These are phyloP conservation scores for Zosterops hypoxanthus DNA, from an alignment of 2,113 vertebrate species.

Conservation along the genomic window DNA sequence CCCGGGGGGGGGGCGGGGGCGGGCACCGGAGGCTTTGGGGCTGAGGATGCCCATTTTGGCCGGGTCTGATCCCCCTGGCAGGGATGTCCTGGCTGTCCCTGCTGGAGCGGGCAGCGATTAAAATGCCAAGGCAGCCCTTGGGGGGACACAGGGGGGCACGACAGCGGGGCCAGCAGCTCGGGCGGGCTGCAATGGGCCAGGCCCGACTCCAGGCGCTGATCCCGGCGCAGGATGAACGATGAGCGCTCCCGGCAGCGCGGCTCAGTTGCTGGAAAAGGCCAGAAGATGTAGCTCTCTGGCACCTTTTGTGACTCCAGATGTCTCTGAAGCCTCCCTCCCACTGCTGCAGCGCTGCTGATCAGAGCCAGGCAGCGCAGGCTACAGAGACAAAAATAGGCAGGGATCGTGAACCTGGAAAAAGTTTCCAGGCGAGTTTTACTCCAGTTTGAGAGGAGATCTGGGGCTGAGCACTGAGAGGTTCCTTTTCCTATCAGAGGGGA, in stretches of 20 bases:
- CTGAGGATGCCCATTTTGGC: accelerated
- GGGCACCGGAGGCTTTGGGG: neutral
- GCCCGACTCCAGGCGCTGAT: neutral
- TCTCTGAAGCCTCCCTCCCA: neutral
- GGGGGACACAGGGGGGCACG: neutral
- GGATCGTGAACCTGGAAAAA: neutral
- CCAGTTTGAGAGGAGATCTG: neutral
- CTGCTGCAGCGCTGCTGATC: constrained; percentile 5
- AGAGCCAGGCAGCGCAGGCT: neutral
- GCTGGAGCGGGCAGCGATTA: neutral
- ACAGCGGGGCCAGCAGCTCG: neutral
- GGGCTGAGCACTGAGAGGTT: neutral
- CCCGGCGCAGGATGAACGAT: accelerated
- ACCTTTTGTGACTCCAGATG: constrained; percentile 26
- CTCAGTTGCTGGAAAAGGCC: constrained; percentile 16
- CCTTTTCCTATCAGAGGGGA: neutral
- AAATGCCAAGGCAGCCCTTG: accelerated
- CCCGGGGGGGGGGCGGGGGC: too few relatives aligned
- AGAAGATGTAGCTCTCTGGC: constrained; percentile 62
- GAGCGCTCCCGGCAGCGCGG: neutral
- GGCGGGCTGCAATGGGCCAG: neutral
- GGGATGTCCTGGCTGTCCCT: neutral
- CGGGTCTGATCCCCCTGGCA: accelerated
- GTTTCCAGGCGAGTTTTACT: constrained; percentile 6
- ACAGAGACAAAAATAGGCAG: neutral